Evolutionary conservation across 2,888 invertebrate species (phyloP), one percentile per base, ranked within the genome.

Genomic region (Camptogramma bilineatum): DNA sequence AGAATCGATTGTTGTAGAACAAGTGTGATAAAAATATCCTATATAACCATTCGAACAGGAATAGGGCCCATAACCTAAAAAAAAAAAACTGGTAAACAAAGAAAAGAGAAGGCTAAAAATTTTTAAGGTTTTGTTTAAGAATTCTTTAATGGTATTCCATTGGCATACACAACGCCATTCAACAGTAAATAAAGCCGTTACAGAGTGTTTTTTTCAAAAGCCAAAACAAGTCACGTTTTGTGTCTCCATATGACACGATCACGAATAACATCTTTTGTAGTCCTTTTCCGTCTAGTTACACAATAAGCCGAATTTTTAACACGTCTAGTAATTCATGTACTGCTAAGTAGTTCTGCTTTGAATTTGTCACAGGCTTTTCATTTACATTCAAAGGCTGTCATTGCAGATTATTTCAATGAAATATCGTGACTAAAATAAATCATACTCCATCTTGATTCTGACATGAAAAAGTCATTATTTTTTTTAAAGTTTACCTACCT

Each of bases 321-420:
- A 81, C 78, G 82, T 80, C 64, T 69, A 65, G 57, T 62, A 34
- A 72, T 52, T 46, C 19, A 70, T 68, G 58, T 78, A 76, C 56
- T 66, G 70, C 71, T 67, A 69, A 75, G 72, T 64, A 64, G 56
- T 61, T 71, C 67, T 59, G 69, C 63, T 67, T 62, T 59, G 72
- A 69, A 62, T 77, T 76, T 69, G 71, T 62, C 70, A 71, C 69
- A 65, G 69, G 63, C 68, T 59, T 61, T 69, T 72, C 69, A 83
- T 87, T 84, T 77, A 72, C 73, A 85, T 86, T 84, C 82, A 81
- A 75, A 77, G 39, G 69, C 59, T 61, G 76, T 71, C 75, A 78
- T 73, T 72, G 70, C 73, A 74, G 39, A 31, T 68, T 28, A 28
- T 5, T 75, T 73, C 63, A 68, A 67, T 69, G 70, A 70, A 73